These are phyloP conservation scores for Tachina lurida DNA, from an alignment of 2,888 invertebrate species.

Conservation along the genomic window DNA sequence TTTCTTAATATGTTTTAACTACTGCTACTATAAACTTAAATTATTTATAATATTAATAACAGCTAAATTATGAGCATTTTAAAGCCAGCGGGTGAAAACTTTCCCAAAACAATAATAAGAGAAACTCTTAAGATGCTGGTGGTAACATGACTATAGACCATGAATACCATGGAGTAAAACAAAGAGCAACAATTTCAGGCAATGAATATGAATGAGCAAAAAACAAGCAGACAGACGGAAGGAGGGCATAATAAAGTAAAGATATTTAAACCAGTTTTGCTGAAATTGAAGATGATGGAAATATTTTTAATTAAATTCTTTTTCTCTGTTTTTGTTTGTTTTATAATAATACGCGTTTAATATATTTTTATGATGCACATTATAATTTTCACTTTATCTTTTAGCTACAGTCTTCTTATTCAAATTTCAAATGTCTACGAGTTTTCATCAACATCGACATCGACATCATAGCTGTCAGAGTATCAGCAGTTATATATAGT, in stretches of 20 bases:
- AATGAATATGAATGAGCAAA: constrained; percentile 14
- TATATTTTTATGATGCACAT: constrained; percentile 60
- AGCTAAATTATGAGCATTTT: constrained; percentile 65
- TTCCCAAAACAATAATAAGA: constrained; percentile 4
- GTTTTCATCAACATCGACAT: constrained; percentile 40
- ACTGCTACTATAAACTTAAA: constrained; percentile 37
- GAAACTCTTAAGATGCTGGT: constrained; percentile 8
- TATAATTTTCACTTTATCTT: constrained; percentile 61
- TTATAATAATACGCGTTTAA: constrained; percentile 51
- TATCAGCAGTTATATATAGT: constrained; percentile 45
- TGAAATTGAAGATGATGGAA: constrained; percentile 53
- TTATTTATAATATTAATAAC: constrained; percentile 67
- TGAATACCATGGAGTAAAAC: not conserved
- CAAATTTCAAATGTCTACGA: constrained; percentile 58
- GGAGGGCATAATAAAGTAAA: constrained; percentile 40
- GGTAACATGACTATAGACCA: constrained; percentile 25
- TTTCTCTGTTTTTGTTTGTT: not conserved
- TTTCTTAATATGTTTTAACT: constrained; percentile 61
- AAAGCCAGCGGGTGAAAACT: constrained; percentile 37
- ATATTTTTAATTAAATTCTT: constrained; percentile 66
- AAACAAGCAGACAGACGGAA: constrained; percentile 17
- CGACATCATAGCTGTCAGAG: constrained; percentile 17
- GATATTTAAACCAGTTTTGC: constrained; percentile 25
- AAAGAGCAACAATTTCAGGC: not conserved
- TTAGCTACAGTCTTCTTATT: constrained; percentile 55